These are phyloP conservation scores for Pocillopora verrucosa DNA, from an alignment of 64 coral and sea anemone genomes.

Conservation along the genomic window DNA sequence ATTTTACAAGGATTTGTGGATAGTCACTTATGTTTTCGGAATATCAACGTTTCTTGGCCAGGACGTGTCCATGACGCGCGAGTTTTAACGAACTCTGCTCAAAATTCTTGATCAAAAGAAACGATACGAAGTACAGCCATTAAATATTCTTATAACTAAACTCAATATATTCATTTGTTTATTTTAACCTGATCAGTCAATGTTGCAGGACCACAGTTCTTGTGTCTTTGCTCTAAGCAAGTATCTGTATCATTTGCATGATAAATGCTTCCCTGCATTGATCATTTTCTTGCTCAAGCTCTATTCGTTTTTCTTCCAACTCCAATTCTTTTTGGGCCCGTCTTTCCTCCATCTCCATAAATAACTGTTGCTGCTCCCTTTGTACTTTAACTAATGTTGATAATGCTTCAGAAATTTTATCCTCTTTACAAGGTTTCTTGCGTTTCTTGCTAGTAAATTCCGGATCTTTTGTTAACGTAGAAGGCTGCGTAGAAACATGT, in stretches of 20 bases:
- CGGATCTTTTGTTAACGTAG: background rate
- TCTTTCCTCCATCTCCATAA: too few relatives aligned
- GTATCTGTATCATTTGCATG: conserved; percentile 13
- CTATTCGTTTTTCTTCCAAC: too few relatives aligned
- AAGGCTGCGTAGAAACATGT: conserved; percentile 20
- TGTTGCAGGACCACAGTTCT: background rate
- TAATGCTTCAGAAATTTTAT: too few relatives aligned
- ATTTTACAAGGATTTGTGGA: too few relatives aligned
- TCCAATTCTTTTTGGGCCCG: too few relatives aligned
- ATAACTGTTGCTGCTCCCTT: background rate
- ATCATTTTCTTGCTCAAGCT: background rate
- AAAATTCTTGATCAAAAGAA: background rate
- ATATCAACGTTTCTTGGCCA: conserved; percentile 20
- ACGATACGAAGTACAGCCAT: conserved; percentile 25
- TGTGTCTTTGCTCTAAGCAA: background rate
- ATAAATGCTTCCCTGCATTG: background rate
- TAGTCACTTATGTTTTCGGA: background rate
- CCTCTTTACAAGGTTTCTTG: conserved; percentile 19
- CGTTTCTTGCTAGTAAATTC: conserved; percentile 16
- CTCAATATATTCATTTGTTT: conserved; percentile 26
- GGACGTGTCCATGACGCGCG: background rate
- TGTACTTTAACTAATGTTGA: background rate
- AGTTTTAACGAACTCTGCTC: too few relatives aligned
- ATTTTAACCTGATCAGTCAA: background rate
- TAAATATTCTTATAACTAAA: conserved; percentile 32